phyloP scores from a whole-genome alignment of 2,113 vertebrate genomes.

The Nanorana parkeri region DNA sequence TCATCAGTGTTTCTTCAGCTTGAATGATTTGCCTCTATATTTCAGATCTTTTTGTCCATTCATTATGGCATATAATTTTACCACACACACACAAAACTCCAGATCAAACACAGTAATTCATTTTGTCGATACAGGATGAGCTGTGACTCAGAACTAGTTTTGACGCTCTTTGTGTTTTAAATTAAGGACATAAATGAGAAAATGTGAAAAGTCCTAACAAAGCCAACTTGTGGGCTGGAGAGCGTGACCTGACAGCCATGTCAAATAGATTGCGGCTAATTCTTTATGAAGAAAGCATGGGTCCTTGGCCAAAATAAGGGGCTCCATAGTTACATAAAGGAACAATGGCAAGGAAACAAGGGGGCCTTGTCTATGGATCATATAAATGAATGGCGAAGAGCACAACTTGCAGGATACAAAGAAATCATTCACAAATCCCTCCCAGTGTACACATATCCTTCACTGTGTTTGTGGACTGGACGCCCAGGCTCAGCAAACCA shows the following conservation, averaged over 20 bases:
- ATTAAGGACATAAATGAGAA: slow-evolving; percentile 35
- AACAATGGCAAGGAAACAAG: slow-evolving; percentile 53
- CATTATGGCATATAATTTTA: no score
- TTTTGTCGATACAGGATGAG: not conserved
- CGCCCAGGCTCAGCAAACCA: slow-evolving; percentile 47
- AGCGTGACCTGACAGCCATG: slow-evolving; percentile 52
- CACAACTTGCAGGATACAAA: slow-evolving; percentile 34
- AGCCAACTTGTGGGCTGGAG: slow-evolving; percentile 48
- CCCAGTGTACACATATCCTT: slow-evolving; percentile 50
- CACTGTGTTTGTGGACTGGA: slow-evolving; percentile 54
- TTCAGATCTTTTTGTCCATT: no score
- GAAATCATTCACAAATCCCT: slow-evolving; percentile 49
- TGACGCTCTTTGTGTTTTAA: slow-evolving; percentile 34
- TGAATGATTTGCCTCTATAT: no score
- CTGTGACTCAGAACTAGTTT: not conserved
- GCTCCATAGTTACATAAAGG: slow-evolving; percentile 51
- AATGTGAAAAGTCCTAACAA: slow-evolving; percentile 52
- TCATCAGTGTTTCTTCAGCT: no score
- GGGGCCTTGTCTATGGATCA: slow-evolving; percentile 49
- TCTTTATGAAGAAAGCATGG: slow-evolving; percentile 48
- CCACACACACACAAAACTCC: not conserved
- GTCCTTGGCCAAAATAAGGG: slow-evolving; percentile 41
- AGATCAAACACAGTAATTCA: not conserved
- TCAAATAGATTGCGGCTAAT: slow-evolving; percentile 53
- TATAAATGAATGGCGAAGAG: slow-evolving; percentile 54